Base-by-base conservation (phyloP, 2,888 invertebrate genomes). In the Pomacea canaliculata region DNA sequence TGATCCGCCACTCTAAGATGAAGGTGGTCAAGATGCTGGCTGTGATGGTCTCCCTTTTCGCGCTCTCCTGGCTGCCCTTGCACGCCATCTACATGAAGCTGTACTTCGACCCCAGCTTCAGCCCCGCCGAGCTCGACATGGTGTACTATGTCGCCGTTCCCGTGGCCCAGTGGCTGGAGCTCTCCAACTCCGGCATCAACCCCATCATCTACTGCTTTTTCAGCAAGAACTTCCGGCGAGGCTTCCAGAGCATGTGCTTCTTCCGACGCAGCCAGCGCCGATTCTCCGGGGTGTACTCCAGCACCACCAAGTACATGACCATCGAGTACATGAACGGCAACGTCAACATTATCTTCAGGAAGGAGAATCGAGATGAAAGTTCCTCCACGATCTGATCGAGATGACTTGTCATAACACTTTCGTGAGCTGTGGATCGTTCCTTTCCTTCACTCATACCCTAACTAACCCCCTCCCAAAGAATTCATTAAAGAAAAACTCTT, bases 121-220 rank as follows among this genome's bases (percentile, higher is more conserved):
- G 77, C 62, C 70, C 78, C 23, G 73, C 72, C 18, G 81, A 84
- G 5, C 94, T 95, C 4, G 66, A 77, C 63, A 66, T 97, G 96
- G 4, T 97, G 96, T 90, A 97, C 96, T 80, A 83, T 70, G 79
- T 85, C 9, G 82, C 84, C 12, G 95, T 96, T 27, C 97, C 97
- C 7, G 93, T 97, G 72, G 97, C 97, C 0, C 97, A 97, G 90
- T 97, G 97, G 97, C 92, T 98, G 70, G 97, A 97, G 5, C 94
- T 96, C 0, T 96, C 97, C 27, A 98, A 98, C 91, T 96, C 96
- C 37, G 97, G 97, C 93, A 97, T 97, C 88, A 98, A 98, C 91
- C 97, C 97, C 0, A 95, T 98, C 80, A 93, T 98, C 77, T 97
- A 97, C 91, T 96, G 97, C 5, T 97, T 97, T 92, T 97, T 97